Evolutionary conservation across 2,888 invertebrate genomes (phyloP).

Genomic region (Poecilobothrus nobilitatus): DNA sequence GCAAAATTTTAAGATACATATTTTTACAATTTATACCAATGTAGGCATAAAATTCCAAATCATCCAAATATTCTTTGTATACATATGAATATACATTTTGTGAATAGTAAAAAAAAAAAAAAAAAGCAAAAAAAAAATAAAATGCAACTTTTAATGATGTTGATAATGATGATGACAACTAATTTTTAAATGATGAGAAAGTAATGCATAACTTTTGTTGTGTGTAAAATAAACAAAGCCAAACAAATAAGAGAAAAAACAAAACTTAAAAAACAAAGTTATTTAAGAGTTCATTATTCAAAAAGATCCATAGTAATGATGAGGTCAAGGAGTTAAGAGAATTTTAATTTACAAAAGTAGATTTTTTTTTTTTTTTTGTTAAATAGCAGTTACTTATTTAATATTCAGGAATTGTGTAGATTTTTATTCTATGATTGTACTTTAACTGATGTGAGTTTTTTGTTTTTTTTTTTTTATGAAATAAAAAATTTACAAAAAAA

Average conservation of each 20-base stretch:
- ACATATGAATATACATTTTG: too few relatives aligned
- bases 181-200: not conserved
- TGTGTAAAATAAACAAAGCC: too few relatives aligned
- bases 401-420: not conserved
- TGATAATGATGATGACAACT: not conserved
- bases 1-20: constrained; percentile 1
- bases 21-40: not conserved
- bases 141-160: not conserved
- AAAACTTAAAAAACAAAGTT: not conserved
- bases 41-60: not conserved
- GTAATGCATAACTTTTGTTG: too few relatives aligned
- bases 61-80: not conserved
- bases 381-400: not conserved
- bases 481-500: not conserved
- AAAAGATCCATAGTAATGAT: not conserved
- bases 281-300: constrained; percentile 1
- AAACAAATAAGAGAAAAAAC: too few relatives aligned
- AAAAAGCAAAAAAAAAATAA: too few relatives aligned
- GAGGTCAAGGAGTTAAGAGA: not conserved
- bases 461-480: too few relatives aligned
- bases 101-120: too few relatives aligned
- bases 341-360: not conserved
- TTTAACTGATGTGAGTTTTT: not conserved
- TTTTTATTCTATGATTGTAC: not conserved
- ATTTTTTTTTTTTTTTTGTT: not conserved